Percentiles rank a stretch among this genome's conserved stretches.
Evolutionary conservation across 1,140 invertebrate genomes (phyloP).

Genomic region (Apis dorsata): DNA sequence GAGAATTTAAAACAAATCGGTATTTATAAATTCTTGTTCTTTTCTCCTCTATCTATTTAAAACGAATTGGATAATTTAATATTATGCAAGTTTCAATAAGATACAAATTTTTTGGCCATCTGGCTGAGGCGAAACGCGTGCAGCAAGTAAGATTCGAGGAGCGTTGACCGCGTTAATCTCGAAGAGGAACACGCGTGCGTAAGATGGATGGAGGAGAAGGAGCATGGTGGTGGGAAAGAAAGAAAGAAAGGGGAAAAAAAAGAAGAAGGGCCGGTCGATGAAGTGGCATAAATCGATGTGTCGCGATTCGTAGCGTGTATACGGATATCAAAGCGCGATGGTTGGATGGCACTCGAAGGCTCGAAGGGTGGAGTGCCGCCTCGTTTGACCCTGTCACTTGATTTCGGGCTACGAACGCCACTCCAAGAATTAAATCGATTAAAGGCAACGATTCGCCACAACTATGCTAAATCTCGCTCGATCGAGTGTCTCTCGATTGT

Average conservation of each 20-base stretch:
- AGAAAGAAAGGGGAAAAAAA: background rate
- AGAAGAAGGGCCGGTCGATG: background rate
- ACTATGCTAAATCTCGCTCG: slow-evolving; percentile 3
- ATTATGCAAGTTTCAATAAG: no score
- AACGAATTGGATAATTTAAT: no score
- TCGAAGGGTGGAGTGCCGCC: slow-evolving; percentile 1
- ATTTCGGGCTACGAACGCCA: background rate
- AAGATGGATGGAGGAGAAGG: background rate
- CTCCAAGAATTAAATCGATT: slow-evolving; percentile 49
- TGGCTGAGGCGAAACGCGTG: no score
- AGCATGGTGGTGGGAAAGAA: background rate
- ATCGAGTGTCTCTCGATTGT: no score
- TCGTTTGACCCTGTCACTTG: slow-evolving; percentile 27
- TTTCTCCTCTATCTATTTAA: no score
- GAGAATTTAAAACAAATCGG: no score
- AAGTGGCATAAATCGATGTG: slow-evolving; percentile 28
- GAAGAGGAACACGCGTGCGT: background rate
- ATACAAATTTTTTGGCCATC: no score
- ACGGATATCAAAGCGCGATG: slow-evolving; percentile 34
- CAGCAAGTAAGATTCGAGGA: no score
- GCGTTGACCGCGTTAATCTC: background rate
- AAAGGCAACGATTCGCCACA: slow-evolving; percentile 22
- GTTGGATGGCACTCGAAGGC: slow-evolving; percentile 13
- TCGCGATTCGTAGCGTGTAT: slow-evolving; percentile 13
- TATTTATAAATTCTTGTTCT: no score